Conservation (phyloP, 1,140 invertebrate genomes). For the Metopolophium dirhodum region DNA sequence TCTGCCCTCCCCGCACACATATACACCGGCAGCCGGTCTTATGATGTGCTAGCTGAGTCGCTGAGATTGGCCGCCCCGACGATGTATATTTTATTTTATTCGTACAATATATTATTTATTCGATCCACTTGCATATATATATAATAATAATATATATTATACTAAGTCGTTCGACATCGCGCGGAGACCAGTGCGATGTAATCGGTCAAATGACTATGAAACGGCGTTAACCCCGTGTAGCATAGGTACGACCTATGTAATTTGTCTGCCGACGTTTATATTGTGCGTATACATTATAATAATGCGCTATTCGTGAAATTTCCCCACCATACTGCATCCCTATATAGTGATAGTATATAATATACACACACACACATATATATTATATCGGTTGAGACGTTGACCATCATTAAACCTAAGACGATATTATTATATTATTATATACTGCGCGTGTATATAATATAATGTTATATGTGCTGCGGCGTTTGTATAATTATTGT, state of each 20-base stretch:
- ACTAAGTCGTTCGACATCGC: neutral
- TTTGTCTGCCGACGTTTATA: neutral
- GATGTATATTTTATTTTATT: neutral
- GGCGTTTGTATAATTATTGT: neutral
- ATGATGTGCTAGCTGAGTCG: no score
- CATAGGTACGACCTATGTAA: neutral
- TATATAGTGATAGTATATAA: neutral
- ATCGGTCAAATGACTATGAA: neutral
- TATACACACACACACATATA: neutral
- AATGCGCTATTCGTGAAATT: neutral
- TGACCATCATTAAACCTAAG: slow-evolving; percentile 14
- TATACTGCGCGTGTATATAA: neutral
- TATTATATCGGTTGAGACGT: neutral
- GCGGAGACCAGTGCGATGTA: neutral
- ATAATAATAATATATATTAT: neutral
- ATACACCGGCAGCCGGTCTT: no score
- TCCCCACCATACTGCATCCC: neutral
- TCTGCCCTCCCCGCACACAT: no score
- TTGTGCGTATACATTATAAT: neutral
- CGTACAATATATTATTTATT: neutral
- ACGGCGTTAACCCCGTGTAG: neutral
- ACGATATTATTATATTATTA: neutral
- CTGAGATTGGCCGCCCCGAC: neutral
- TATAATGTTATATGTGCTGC: neutral
- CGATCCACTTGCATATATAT: neutral